Percentiles rank a stretch among this genome's conserved stretches.
Evolutionary conservation across 2,797 vertebrate genomes (phyloP).

Genomic region (Melanotaenia boesemani): DNA sequence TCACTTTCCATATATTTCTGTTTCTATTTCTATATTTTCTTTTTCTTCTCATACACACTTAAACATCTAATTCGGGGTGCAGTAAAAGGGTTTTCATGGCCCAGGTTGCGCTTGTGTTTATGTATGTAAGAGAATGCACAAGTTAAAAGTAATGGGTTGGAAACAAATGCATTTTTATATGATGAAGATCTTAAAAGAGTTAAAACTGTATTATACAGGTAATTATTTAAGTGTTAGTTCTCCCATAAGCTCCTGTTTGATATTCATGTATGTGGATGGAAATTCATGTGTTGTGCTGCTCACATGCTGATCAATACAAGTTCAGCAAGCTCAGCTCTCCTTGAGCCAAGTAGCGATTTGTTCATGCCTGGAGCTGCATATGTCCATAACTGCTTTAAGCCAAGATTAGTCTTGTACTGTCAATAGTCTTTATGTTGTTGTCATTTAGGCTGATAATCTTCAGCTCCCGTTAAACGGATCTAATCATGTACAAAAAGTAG

Average conservation of each 20-base stretch:
- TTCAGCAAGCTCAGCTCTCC: constrained; percentile 70
- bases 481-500: constrained; percentile 31
- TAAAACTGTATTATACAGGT: not conserved
- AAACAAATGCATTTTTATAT: no score
- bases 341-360: constrained; percentile 43
- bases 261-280: constrained; percentile 35
- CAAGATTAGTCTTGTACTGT: constrained; percentile 65
- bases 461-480: constrained; percentile 36
- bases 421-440: constrained; percentile 63
- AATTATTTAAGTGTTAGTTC: not conserved
- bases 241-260: constrained; percentile 15
- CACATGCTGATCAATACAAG: constrained; percentile 54
- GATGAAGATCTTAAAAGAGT: not conserved
- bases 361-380: constrained; percentile 38
- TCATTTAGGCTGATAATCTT: constrained; percentile 58
- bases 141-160: no score
- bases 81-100: no score
- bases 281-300: constrained; percentile 28
- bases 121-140: no score
- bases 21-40: no score
- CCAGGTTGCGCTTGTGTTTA: no score
- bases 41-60: not conserved
- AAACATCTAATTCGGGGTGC: not conserved
- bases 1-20: not conserved
- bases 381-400: constrained; percentile 62